These are phyloP conservation scores for Metallyticus violacea DNA, from an alignment of 2,888 invertebrate genomes.

Conservation along the genomic window DNA sequence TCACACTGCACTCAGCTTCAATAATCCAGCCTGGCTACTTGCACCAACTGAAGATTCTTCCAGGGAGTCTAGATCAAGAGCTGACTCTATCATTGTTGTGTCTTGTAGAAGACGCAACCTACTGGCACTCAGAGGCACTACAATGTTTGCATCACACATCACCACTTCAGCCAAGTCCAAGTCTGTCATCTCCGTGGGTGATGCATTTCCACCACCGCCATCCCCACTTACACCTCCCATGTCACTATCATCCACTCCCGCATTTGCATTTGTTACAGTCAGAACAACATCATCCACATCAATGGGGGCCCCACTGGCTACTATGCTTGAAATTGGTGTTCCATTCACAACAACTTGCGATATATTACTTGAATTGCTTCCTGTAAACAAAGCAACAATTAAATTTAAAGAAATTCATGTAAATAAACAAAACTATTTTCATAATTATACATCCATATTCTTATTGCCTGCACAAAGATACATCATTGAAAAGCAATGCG, in stretches of 20 bases:
- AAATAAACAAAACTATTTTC: too few species aligned
- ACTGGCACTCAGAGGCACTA: slow-evolving; percentile 59
- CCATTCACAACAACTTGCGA: slow-evolving; percentile 54
- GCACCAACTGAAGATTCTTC: slow-evolving; percentile 67
- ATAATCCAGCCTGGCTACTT: slow-evolving; percentile 64
- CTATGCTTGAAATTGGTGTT: background rate
- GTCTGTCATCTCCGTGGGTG: slow-evolving; percentile 16
- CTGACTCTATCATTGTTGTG: slow-evolving; percentile 88
- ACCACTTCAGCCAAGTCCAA: slow-evolving; percentile 19
- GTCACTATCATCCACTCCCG: background rate
- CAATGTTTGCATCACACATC: slow-evolving; percentile 27
- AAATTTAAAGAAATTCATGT: background rate
- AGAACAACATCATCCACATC: slow-evolving; percentile 14
- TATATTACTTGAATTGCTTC: slow-evolving; percentile 63
- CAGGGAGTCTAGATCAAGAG: slow-evolving; percentile 81
- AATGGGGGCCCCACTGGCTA: background rate
- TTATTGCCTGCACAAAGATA: too few species aligned
- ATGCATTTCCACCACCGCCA: background rate
- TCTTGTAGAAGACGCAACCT: slow-evolving; percentile 76
- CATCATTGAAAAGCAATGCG: too few species aligned
- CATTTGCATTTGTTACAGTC: background rate
- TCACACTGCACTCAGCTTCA: slow-evolving; percentile 46
- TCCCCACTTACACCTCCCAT: background rate
- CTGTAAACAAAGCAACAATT: slow-evolving; percentile 46
- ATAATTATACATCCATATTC: too few species aligned